Evolutionary conservation across 2,888 invertebrate genomes (phyloP).

Genomic region (Drosophila suboccidentalis): DNA sequence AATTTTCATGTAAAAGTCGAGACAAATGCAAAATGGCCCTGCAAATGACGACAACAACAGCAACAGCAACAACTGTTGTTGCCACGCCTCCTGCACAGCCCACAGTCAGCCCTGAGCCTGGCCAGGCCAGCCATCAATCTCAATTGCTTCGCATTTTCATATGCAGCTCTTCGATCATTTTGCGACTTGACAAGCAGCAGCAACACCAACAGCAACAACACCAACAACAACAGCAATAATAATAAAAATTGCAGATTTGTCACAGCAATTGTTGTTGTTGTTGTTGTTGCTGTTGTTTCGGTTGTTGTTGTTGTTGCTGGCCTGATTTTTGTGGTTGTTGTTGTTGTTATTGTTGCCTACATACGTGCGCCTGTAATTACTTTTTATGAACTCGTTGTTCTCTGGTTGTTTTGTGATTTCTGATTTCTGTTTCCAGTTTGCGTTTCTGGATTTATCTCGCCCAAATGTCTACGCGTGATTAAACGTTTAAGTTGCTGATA

Average conservation of each 20-base stretch:
- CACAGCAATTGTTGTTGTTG: slow-evolving; percentile 68
- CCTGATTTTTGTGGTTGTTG: slow-evolving; percentile 66
- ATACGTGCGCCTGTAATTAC: slow-evolving; percentile 73
- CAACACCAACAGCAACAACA: slow-evolving; percentile 47
- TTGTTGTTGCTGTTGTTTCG: slow-evolving; percentile 36
- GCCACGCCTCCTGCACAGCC: slow-evolving; percentile 66
- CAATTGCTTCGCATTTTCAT: slow-evolving; percentile 81
- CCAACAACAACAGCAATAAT: slow-evolving; percentile 49
- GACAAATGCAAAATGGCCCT: slow-evolving; percentile 79
- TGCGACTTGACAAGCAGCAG: slow-evolving; percentile 69
- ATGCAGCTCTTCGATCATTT: slow-evolving; percentile 80
- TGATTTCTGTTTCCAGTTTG: slow-evolving; percentile 27
- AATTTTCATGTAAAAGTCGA: slow-evolving; percentile 81
- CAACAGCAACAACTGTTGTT: slow-evolving; percentile 40
- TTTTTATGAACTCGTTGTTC: slow-evolving; percentile 58
- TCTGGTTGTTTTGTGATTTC: slow-evolving; percentile 10
- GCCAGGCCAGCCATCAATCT: slow-evolving; percentile 75
- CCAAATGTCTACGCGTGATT: slow-evolving; percentile 77
- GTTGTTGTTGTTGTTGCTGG: slow-evolving; percentile 52
- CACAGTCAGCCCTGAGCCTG: slow-evolving; percentile 63
- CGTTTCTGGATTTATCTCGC: slow-evolving; percentile 63
- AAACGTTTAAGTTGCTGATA: slow-evolving; percentile 77
- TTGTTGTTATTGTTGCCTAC: slow-evolving; percentile 56
- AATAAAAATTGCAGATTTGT: slow-evolving; percentile 80
- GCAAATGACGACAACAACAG: slow-evolving; percentile 57